A percentile compares a stretch with the other conserved stretches of the same genome.
Conservation (phyloP, 2,797 vertebrate species). For the Poecilia picta region DNA sequence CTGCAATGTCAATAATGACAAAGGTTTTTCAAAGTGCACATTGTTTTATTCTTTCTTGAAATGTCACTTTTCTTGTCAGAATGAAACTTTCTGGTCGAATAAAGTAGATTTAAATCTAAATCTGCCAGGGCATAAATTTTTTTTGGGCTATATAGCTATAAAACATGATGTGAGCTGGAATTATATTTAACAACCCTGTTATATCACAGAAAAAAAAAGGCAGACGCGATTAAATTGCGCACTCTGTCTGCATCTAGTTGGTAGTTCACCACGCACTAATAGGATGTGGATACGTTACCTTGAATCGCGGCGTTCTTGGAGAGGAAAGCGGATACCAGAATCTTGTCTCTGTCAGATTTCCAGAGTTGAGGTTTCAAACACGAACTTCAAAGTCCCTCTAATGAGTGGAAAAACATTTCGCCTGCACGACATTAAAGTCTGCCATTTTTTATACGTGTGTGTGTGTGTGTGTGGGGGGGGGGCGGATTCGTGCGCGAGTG, state of each 20-base stretch:
- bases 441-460: slow-evolving; percentile 57
- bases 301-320: slow-evolving; percentile 70
- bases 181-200: slow-evolving; percentile 61
- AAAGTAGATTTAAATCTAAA: neutral
- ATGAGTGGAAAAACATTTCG: slow-evolving; percentile 79
- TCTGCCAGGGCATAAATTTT: neutral
- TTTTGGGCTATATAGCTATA: neutral
- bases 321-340: slow-evolving; percentile 66
- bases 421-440: slow-evolving; percentile 75
- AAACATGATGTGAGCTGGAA: slow-evolving; percentile 41
- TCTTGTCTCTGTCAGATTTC: slow-evolving; percentile 77
- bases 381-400: slow-evolving; percentile 78
- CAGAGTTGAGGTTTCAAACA: slow-evolving; percentile 76
- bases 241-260: slow-evolving; percentile 63
- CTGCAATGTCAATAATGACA: neutral
- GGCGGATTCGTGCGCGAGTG: slow-evolving; percentile 46
- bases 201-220: slow-evolving; percentile 48
- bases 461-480: slow-evolving; percentile 7
- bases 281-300: slow-evolving; percentile 78
- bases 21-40: neutral
- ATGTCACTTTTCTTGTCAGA: neutral
- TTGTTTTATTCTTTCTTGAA: neutral
- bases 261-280: slow-evolving; percentile 67
- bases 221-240: slow-evolving; percentile 55
- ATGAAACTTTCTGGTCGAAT: neutral